phyloP scores from a whole-genome alignment of 2,888 invertebrate genomes.

The Boloria euphrosyne region DNA sequence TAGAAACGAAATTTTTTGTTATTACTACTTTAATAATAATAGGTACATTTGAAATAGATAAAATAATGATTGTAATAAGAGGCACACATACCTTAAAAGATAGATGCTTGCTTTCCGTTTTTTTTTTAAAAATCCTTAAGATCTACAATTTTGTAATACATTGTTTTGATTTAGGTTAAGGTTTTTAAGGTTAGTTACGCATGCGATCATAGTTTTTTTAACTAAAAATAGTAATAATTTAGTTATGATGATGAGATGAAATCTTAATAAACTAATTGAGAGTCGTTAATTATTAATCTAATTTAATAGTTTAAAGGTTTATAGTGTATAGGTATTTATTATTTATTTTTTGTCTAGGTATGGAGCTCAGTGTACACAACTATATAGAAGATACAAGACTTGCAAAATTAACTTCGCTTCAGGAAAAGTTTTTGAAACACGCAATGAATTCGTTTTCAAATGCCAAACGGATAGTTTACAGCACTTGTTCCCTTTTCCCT shows the following conservation, averaged over 20 bases:
- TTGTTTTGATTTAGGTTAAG: too few relatives aligned
- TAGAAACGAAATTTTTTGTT: too few relatives aligned
- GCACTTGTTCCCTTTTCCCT: slow-evolving; percentile 95
- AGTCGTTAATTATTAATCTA: too few relatives aligned
- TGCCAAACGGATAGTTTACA: slow-evolving; percentile 94
- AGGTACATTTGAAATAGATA: too few relatives aligned
- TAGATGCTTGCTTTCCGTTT: neutral
- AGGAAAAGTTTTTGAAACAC: slow-evolving; percentile 91
- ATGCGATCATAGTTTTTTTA: too few relatives aligned
- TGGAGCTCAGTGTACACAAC: slow-evolving; percentile 71
- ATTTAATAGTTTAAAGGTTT: too few relatives aligned
- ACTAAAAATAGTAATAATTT: too few relatives aligned
- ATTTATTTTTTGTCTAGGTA: slow-evolving; percentile 51
- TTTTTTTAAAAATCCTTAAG: neutral
- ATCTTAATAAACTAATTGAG: too few relatives aligned
- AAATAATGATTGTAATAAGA: too few relatives aligned
- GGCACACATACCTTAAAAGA: neutral
- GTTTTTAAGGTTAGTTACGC: too few relatives aligned
- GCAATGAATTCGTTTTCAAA: slow-evolving; percentile 92
- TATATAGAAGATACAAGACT: slow-evolving; percentile 80
- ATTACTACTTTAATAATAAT: too few relatives aligned
- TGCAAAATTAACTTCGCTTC: slow-evolving; percentile 87
- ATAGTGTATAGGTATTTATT: neutral
- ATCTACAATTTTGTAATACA: neutral
- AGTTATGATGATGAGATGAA: too few relatives aligned